A percentile compares a stretch with the other conserved stretches of the same genome.
Evolutionary conservation across 2,797 vertebrate genomes (phyloP).

Genomic region (Rhabdophis nuchalis): DNA sequence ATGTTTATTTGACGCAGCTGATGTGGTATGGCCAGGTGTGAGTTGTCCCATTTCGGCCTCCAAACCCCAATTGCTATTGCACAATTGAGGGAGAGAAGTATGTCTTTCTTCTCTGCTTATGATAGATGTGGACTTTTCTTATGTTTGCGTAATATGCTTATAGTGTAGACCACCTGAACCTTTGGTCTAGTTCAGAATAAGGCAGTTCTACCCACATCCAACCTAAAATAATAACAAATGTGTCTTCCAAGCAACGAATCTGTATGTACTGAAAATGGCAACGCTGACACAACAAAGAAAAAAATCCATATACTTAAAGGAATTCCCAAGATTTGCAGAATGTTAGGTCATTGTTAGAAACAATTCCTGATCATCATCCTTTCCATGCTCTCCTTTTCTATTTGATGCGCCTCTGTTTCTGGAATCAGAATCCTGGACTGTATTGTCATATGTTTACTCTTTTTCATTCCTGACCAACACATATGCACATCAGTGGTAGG

Average conservation of each 20-base stretch:
- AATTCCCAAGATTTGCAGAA: not conserved
- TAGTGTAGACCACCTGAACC: not conserved
- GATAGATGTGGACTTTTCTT: not conserved
- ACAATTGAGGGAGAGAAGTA: not conserved
- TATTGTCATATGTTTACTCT: not conserved
- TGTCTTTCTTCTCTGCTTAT: not conserved
- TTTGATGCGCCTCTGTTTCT: not conserved
- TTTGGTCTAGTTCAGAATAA: not conserved
- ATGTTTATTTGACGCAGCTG: too few species aligned
- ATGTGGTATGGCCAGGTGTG: too few species aligned
- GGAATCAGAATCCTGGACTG: not conserved
- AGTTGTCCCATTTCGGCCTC: not conserved
- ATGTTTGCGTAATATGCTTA: not conserved
- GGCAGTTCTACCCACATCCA: not conserved
- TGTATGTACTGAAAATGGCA: not conserved
- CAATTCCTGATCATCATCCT: not conserved
- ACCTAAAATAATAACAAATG: not conserved
- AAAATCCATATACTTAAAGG: not conserved
- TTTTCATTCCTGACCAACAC: not conserved
- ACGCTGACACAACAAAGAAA: not conserved
- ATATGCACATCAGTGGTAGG: not conserved
- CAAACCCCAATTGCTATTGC: not conserved
- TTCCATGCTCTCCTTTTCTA: not conserved
- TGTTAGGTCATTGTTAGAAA: not conserved
- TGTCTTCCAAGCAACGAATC: not conserved